Conservation (phyloP, 2,888 invertebrate species). For the Epiblema foenella region DNA sequence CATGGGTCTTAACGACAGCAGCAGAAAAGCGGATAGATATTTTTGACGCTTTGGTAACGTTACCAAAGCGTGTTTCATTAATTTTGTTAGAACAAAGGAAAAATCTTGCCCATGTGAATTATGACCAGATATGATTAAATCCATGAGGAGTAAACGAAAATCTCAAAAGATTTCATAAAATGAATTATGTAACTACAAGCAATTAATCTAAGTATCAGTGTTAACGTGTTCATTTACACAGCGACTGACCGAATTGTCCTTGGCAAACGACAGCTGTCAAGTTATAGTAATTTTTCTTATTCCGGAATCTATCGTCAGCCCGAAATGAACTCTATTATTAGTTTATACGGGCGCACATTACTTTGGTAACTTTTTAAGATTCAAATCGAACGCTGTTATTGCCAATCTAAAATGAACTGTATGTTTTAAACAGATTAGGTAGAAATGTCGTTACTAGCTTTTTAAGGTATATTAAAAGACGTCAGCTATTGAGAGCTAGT, state of each 20-base stretch:
- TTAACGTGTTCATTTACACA: constrained; percentile 17
- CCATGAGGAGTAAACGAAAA: too few relatives aligned
- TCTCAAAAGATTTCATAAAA: too few relatives aligned
- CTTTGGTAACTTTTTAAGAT: too few relatives aligned
- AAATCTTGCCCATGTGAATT: too few relatives aligned
- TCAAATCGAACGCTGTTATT: too few relatives aligned
- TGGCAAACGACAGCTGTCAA: constrained; percentile 51
- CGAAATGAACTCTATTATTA: constrained; percentile 24
- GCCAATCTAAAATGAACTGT: constrained; percentile 25
- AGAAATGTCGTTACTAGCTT: background rate
- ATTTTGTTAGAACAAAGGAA: too few relatives aligned
- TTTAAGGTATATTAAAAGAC: constrained; percentile 46
- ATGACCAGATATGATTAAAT: too few relatives aligned
- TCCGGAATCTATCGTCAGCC: background rate
- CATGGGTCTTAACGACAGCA: too few relatives aligned
- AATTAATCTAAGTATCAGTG: constrained; percentile 2
- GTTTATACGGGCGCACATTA: too few relatives aligned
- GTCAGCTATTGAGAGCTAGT: constrained; percentile 42
- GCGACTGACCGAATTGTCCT: constrained; percentile 51
- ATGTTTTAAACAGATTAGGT: background rate
- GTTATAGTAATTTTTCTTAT: constrained; percentile 22
- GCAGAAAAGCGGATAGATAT: too few relatives aligned
- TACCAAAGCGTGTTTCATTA: too few relatives aligned
- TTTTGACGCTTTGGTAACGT: too few relatives aligned
- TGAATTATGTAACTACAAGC: background rate